Percentiles rank a stretch among this genome's conserved stretches.
Evolutionary conservation across 2,113 vertebrate species (phyloP).

Genomic region (Phalacrocorax aristotelis): DNA sequence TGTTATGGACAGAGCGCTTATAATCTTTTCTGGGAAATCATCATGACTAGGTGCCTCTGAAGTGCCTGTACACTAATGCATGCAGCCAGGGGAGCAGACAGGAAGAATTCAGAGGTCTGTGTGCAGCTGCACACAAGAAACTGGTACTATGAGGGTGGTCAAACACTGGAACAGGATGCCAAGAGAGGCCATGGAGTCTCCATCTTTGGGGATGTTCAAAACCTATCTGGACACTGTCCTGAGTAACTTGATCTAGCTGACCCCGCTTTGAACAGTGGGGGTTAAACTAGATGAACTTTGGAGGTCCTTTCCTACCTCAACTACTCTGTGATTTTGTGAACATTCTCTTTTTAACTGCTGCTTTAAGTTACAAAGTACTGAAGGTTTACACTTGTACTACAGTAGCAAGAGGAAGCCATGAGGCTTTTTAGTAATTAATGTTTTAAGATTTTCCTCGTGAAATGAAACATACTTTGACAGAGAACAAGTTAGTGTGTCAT

Average conservation of each 20-base stretch:
- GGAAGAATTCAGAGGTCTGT: neutral
- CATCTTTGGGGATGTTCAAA: neutral
- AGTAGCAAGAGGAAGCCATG: neutral
- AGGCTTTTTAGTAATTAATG: neutral
- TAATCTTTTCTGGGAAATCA: neutral
- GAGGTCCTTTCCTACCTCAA: neutral
- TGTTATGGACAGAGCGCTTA: rapidly evolving
- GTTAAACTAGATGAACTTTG: neutral
- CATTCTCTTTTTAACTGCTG: neutral
- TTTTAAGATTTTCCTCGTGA: neutral
- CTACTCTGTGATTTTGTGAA: neutral
- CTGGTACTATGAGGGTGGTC: neutral
- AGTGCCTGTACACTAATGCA: neutral
- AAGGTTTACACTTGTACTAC: neutral
- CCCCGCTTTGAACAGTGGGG: neutral
- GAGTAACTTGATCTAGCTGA: neutral
- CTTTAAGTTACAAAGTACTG: neutral
- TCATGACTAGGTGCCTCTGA: neutral
- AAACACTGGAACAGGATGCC: neutral
- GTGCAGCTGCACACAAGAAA: neutral
- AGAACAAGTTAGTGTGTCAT: neutral
- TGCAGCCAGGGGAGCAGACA: neutral
- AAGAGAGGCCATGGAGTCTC: neutral
- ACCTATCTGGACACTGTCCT: neutral
- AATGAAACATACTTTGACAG: neutral